Percentiles rank a stretch among this genome's conserved stretches.
Conservation (phyloP, 1,140 invertebrate species). For the Lysiphlebus fabarum region DNA sequence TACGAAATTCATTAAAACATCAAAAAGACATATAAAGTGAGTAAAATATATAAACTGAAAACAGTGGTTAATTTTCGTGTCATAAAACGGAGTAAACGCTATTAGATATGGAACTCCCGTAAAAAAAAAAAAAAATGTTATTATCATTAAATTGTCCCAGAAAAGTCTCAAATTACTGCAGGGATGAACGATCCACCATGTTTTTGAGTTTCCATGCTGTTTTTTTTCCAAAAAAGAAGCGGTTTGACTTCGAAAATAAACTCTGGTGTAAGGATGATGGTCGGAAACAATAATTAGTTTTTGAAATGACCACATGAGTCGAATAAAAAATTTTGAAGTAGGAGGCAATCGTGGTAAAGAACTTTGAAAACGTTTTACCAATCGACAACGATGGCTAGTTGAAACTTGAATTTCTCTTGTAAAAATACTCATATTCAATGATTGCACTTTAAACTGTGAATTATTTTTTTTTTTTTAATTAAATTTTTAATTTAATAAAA, state of each 20-base stretch:
- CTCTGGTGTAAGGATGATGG: constrained; percentile 34
- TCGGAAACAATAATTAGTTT: constrained; percentile 36
- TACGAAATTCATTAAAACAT: constrained; percentile 40
- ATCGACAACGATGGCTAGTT: constrained; percentile 27
- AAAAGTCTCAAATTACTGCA: constrained; percentile 37
- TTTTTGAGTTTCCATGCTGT: constrained; percentile 32
- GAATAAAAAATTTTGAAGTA: constrained; percentile 30
- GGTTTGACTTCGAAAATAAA: constrained; percentile 36
- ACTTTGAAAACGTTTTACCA: constrained; percentile 35
- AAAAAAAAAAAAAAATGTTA: constrained; percentile 37
- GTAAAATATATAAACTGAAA: constrained; percentile 28
- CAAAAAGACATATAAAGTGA: constrained; percentile 33
- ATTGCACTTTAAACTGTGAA: too few relatives aligned
- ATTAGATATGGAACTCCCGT: constrained; percentile 33
- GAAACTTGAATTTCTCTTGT: too few relatives aligned
- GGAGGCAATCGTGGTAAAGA: constrained; percentile 39
- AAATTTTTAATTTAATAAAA: too few relatives aligned
- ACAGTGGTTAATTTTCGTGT: constrained; percentile 12
- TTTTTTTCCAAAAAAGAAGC: constrained; percentile 39
- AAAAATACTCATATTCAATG: too few relatives aligned
- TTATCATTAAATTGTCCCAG: constrained; percentile 42
- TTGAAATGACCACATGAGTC: constrained; percentile 35
- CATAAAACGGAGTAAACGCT: constrained; percentile 34
- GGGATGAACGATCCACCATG: constrained; percentile 46
- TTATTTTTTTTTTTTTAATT: too few relatives aligned